phyloP scores from a whole-genome alignment of 2,888 invertebrate genomes.

The Lithophane semibrunnea region DNA sequence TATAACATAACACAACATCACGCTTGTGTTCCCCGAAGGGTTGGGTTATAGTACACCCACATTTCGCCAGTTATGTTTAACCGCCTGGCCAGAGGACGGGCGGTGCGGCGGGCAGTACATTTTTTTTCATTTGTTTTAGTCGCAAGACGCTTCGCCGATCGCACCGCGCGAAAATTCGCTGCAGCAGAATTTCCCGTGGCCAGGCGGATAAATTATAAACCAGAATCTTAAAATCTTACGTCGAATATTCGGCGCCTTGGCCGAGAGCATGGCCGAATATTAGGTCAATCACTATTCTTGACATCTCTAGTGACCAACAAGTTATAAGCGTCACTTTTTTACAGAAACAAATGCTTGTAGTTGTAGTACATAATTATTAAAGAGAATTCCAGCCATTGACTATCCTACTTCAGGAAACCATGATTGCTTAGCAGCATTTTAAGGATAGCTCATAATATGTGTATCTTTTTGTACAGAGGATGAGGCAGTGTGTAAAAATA shows the following conservation, averaged over 20 bases:
- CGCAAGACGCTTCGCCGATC: too few species aligned
- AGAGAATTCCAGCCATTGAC: background rate
- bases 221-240: background rate
- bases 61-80: too few species aligned
- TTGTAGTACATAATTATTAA: background rate
- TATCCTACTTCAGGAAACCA: background rate
- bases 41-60: too few species aligned
- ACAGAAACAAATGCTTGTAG: background rate
- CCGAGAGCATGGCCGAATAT: background rate
- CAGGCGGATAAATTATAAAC: background rate
- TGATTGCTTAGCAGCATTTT: background rate
- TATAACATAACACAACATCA: background rate
- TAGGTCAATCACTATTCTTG: background rate
- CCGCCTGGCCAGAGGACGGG: too few species aligned
- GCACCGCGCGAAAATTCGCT: too few species aligned
- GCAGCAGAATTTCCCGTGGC: too few species aligned
- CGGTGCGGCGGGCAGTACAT: too few species aligned
- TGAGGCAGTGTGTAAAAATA: slow-evolving; percentile 4
- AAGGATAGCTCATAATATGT: background rate
- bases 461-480: background rate
- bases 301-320: too few species aligned
- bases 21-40: too few species aligned
- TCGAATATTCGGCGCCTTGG: background rate
- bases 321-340: background rate
- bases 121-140: too few species aligned